Base-by-base conservation (phyloP, 2,888 invertebrate genomes). In the Neria commutata region DNA sequence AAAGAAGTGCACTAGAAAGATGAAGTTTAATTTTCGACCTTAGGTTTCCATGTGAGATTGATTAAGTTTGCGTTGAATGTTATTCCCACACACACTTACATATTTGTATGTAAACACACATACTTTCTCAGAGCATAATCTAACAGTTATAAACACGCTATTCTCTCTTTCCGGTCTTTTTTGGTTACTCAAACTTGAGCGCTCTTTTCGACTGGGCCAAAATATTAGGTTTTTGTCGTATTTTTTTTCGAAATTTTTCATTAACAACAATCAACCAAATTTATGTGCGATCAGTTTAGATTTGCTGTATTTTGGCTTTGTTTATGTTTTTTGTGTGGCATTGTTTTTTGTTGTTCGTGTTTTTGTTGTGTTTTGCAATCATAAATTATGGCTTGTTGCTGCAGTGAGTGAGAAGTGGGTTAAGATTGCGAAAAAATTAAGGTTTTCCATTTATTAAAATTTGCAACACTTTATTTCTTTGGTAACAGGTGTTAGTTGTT, bases 201-300 rank as follows among this genome's bases (percentile, higher is more conserved):
- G n/a, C n/a, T n/a, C n/a, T n/a, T n/a, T n/a, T n/a, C n/a, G n/a
- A n/a, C n/a, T n/a, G n/a, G n/a, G n/a, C n/a, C n/a, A n/a, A n/a
- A n/a, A n/a, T n/a, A n/a, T 58, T n/a, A 42, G 47, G 11, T 47
- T 52, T 37, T 46, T 46, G 34, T 47, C 62, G 25, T 34, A 52
- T 40, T 34, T 57, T 37, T 19, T 60, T n/a, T 47, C 29, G 21
- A 19, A 29, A 19, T 64, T 59, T 62, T 71, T 71, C 70, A 73
- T 71, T 70, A 69, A 69, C 73, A 73, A 72, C 29, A 8, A 68
- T 67, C 65, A 71, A 66, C 61, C 64, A 64, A 61, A 71, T 71
- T 72, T 64, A 69, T 73, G 66, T 71, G 70, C 34, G 61, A 55
- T 52, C 62, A 52, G 53, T 58, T 29, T 58, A n/a, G n/a, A n/a